Conservation (phyloP, 2,888 invertebrate genomes). For the Vanessa cardui region DNA sequence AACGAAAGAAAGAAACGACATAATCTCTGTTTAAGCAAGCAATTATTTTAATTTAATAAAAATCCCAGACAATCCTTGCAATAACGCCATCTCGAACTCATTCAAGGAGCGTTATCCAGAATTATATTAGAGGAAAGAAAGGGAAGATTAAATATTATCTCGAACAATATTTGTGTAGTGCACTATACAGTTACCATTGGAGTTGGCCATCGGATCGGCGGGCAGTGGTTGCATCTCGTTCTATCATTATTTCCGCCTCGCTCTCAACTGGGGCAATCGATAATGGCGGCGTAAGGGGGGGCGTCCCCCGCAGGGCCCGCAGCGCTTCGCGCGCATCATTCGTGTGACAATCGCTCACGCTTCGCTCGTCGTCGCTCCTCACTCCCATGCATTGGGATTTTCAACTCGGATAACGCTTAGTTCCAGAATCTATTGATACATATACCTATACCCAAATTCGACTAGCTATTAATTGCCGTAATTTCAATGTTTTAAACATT, state of each 20-base stretch:
- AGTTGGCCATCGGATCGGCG: conserved; percentile 73
- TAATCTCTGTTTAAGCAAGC: conserved; percentile 14
- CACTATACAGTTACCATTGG: conserved; percentile 69
- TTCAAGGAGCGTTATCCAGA: conserved; percentile 48
- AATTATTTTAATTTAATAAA: conserved; percentile 31
- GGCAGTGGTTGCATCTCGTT: conserved; percentile 81
- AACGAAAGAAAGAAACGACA: not conserved
- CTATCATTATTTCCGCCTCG: conserved; percentile 81
- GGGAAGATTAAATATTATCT: conserved; percentile 74
- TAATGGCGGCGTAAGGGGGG: conserved; percentile 67
- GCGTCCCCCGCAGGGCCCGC: conserved; percentile 52
- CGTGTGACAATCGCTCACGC: conserved; percentile 77
- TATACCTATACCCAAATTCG: conserved; percentile 1
- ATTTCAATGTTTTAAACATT: not conserved
- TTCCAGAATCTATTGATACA: conserved; percentile 6
- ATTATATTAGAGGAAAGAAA: conserved; percentile 59
- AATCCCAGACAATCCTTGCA: conserved; percentile 33
- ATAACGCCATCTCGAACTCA: conserved; percentile 33
- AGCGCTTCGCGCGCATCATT: conserved; percentile 72
- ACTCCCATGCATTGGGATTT: conserved; percentile 21
- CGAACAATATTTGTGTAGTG: conserved; percentile 75
- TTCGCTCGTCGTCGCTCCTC: conserved; percentile 43
- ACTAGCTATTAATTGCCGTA: not conserved
- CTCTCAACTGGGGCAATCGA: conserved; percentile 87
- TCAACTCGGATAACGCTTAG: conserved; percentile 6